Conservation (phyloP, 2,888 invertebrate genomes). For the Nemapogon koenigi region DNA sequence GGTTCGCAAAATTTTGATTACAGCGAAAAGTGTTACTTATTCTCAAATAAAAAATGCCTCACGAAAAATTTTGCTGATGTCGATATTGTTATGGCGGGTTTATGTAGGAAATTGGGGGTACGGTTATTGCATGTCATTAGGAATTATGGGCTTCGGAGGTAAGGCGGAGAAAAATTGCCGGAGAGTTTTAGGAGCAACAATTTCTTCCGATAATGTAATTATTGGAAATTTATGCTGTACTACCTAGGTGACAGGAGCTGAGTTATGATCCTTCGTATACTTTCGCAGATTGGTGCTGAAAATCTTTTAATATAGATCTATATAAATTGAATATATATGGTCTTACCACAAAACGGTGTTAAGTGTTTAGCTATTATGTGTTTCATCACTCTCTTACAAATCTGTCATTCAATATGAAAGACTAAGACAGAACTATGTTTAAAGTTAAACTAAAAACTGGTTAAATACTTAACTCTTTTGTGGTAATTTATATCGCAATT, state of each 20-base stretch:
- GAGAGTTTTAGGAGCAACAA: slow-evolving; percentile 37
- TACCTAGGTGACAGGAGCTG: slow-evolving; percentile 13
- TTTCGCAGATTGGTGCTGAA: too few species aligned
- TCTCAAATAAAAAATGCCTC: slow-evolving; percentile 52
- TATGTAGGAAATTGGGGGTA: slow-evolving; percentile 64
- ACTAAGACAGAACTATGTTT: too few species aligned
- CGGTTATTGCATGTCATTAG: slow-evolving; percentile 66
- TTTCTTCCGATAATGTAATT: slow-evolving; percentile 59
- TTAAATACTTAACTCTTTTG: too few species aligned
- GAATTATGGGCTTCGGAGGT: slow-evolving; percentile 62
- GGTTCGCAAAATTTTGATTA: slow-evolving; percentile 56
- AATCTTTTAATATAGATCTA: too few species aligned
- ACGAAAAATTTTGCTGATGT: slow-evolving; percentile 57
- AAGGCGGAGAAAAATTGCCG: slow-evolving; percentile 41
- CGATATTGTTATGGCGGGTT: slow-evolving; percentile 66
- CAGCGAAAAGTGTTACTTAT: slow-evolving; percentile 60
- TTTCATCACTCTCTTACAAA: too few species aligned
- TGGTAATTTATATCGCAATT: too few species aligned
- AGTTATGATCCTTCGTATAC: too few species aligned
- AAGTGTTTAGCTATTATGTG: too few species aligned
- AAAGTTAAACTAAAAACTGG: too few species aligned
- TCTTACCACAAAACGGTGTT: too few species aligned
- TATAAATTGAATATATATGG: too few species aligned
- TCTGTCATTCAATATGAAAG: too few species aligned
- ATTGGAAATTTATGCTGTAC: slow-evolving; percentile 56